A percentile compares a stretch with the other conserved stretches of the same genome.
phyloP scores from a whole-genome alignment of 2,113 vertebrate genomes.

The Pyrgilauda ruficollis region DNA sequence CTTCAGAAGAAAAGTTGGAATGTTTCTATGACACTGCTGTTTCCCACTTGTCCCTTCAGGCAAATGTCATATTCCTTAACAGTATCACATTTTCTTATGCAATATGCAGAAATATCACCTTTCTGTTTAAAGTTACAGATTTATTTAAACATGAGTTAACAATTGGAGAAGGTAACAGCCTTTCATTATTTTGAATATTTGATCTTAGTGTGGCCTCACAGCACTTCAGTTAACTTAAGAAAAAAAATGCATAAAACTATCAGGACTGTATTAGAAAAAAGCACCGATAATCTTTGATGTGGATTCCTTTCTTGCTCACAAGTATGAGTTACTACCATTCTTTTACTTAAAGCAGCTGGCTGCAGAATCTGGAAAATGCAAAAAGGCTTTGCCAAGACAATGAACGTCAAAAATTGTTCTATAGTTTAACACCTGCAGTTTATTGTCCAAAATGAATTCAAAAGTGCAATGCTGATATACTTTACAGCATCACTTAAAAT shows the following conservation, averaged over 20 bases:
- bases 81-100: neutral
- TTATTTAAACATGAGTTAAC: conserved; percentile 17
- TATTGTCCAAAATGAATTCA: neutral
- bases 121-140: conserved; percentile 19
- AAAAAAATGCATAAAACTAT: conserved; percentile 16
- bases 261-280: conserved; percentile 24
- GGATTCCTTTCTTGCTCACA: conserved; percentile 23
- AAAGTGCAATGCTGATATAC: neutral
- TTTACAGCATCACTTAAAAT: neutral
- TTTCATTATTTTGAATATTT: conserved; percentile 27
- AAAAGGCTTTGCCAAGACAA: neutral
- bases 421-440: neutral
- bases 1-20: neutral
- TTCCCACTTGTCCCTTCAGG: neutral
- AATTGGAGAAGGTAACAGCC: neutral
- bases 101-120: neutral
- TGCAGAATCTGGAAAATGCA: neutral
- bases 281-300: conserved; percentile 2
- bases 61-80: neutral
- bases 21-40: neutral
- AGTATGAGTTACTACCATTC: neutral
- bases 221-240: conserved; percentile 13
- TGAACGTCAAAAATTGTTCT: neutral
- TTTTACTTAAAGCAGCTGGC: neutral
- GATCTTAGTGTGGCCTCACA: conserved; percentile 34